A percentile compares a stretch with the other conserved stretches of the same genome.
phyloP scores from a whole-genome alignment of 2,113 vertebrate species.

The Oryzias javanicus region DNA sequence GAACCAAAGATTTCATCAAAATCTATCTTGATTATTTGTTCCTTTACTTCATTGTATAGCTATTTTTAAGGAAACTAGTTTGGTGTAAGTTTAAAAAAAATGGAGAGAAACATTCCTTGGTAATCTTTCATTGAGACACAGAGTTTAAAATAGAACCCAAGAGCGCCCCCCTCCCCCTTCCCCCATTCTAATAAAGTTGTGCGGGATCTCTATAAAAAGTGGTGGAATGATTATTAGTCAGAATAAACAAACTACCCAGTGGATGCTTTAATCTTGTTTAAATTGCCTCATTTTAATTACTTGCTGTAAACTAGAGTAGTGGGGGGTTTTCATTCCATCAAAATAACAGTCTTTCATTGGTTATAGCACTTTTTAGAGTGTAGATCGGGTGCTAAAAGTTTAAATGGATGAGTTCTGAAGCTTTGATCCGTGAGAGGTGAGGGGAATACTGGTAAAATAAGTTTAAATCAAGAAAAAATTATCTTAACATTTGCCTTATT shows the following conservation, averaged over 20 bases:
- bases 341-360: not conserved
- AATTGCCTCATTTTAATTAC: constrained; percentile 32
- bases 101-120: constrained; percentile 63
- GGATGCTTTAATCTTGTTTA: constrained; percentile 23
- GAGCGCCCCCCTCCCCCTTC: constrained; percentile 28
- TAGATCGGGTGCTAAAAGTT: too few relatives aligned
- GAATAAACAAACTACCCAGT: constrained; percentile 39
- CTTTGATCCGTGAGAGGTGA: too few relatives aligned
- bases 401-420: too few relatives aligned
- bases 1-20: constrained; percentile 39
- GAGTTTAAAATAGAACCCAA: constrained; percentile 68
- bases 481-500: too few relatives aligned
- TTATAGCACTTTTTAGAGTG: not conserved
- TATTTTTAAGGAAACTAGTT: constrained; percentile 51
- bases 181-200: constrained; percentile 48
- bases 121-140: constrained; percentile 64
- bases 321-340: constrained; percentile 2
- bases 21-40: constrained; percentile 35
- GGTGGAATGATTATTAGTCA: constrained; percentile 52
- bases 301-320: constrained; percentile 2
- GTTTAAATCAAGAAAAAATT: too few relatives aligned
- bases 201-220: constrained; percentile 61
- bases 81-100: constrained; percentile 59
- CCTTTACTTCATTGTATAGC: constrained; percentile 42
- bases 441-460: too few relatives aligned